Percentiles rank a stretch among this genome's conserved stretches.
phyloP scores from a whole-genome alignment of 2,113 vertebrate species.

The Anhinga rufa region DNA sequence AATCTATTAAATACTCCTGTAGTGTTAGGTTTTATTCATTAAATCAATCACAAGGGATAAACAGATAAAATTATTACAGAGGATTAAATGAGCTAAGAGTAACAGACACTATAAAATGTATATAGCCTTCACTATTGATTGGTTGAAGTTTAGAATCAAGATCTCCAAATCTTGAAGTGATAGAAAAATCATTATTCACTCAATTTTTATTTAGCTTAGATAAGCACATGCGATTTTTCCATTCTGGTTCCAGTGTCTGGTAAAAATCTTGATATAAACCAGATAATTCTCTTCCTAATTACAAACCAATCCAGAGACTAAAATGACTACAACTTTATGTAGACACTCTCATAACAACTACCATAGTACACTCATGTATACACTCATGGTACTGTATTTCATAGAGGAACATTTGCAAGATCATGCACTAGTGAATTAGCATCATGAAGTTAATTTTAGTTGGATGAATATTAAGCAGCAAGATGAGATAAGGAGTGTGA shows the following conservation, averaged over 20 bases:
- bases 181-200: neutral
- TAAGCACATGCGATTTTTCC: neutral
- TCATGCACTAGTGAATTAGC: neutral
- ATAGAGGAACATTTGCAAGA: neutral
- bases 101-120: neutral
- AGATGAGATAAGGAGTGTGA: conserved; percentile 38
- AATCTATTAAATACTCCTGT: neutral
- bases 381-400: neutral
- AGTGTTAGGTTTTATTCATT: neutral
- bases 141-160: neutral
- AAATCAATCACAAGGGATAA: neutral
- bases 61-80: neutral
- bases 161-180: neutral
- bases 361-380: neutral
- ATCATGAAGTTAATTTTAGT: conserved; percentile 48
- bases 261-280: neutral
- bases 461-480: conserved; percentile 37
- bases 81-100: neutral
- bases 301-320: neutral
- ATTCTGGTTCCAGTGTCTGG: neutral
- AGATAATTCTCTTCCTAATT: neutral
- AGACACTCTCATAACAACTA: neutral
- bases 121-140: neutral
- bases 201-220: neutral
- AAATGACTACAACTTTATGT: neutral